Base-by-base conservation (phyloP, 1,140 invertebrate species). In the Atopsyche davidsoni region DNA sequence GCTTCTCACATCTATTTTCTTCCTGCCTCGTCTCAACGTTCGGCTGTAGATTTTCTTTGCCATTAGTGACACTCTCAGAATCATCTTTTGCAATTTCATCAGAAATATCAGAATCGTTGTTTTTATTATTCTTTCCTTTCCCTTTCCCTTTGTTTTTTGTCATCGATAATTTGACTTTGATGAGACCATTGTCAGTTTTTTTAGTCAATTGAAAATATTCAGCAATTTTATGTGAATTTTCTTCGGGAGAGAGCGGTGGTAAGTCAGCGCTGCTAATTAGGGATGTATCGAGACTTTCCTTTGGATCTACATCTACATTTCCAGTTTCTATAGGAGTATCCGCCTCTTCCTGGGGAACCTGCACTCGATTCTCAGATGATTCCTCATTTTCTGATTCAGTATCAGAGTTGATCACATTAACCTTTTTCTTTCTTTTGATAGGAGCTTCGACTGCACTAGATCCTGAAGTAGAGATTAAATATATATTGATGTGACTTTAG, bases 151-250 rank as follows among this genome's bases (percentile, higher is more conserved):
- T 55, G 35, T 36, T 36, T 14, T 48, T 48, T 1, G 21, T 18
- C 10, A 36, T 9, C 3, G 36, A 17, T 32, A 9, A 24, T 45
- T 47, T 48, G 3, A 11, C 13, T 25, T 18, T n/a, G 6, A 31
- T 19, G 1, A 24, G 19, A 14, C 13, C 22, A 31, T 23, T 13
- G 7, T 19, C 43, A 6, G 11, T 16, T n/a, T 55, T 35, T 28
- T 25, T 31, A 10, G 13, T 40, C n/a, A 14, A 14, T 13, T 46
- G 21, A 13, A 55, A 55, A 47, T 51, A 55, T 38, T 55, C 53
- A 9, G 45, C 53, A 4, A 55, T 55, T 39, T 55, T 55, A 46
- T 55, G 53, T 3, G 44, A 55, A 3, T 43, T 16, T 17, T 34
- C 22, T 25, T 55, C 53, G 3, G 42, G 41, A 2, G 38, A 24